Evolutionary conservation across 2,888 invertebrate genomes (phyloP).

Genomic region (Hydroisotoma schaefferi): DNA sequence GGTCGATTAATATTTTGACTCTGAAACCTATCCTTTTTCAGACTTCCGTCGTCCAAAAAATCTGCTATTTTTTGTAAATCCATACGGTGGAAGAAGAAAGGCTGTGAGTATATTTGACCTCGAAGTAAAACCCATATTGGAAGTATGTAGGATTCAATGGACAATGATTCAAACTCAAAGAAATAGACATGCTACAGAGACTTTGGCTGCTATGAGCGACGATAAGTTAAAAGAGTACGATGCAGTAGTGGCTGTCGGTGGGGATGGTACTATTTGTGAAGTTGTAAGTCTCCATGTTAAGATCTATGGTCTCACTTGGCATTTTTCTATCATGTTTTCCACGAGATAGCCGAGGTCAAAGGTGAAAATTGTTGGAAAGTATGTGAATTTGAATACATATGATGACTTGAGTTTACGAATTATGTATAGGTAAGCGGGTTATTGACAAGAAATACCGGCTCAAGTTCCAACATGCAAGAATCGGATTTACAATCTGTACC

Average conservation of each 20-base stretch:
- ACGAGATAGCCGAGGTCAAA: too few species aligned
- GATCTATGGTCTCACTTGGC: conserved; percentile 55
- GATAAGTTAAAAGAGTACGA: conserved; percentile 52
- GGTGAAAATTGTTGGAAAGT: background rate
- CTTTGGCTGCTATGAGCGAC: conserved; percentile 59
- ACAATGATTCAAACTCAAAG: conserved; percentile 68
- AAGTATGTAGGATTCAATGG: conserved; percentile 63
- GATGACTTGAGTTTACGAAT: too few species aligned
- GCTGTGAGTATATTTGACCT: conserved; percentile 70
- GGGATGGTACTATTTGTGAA: conserved; percentile 82
- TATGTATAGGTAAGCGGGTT: conserved; percentile 47
- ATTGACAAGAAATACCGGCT: conserved; percentile 32
- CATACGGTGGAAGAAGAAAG: conserved; percentile 73
- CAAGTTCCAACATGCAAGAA: background rate
- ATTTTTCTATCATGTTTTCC: background rate
- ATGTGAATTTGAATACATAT: too few species aligned
- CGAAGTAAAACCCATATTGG: conserved; percentile 65
- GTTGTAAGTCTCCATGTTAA: conserved; percentile 70
- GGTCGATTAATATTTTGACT: too few species aligned
- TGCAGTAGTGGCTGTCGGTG: conserved; percentile 76
- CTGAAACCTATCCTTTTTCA: too few species aligned
- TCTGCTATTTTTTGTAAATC: conserved; percentile 76
- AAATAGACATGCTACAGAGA: conserved; percentile 72
- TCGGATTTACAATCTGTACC: conserved; percentile 37
- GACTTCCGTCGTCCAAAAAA: conserved; percentile 64